Conservation (phyloP, 2,888 invertebrate genomes). For the Gibbula magus region DNA sequence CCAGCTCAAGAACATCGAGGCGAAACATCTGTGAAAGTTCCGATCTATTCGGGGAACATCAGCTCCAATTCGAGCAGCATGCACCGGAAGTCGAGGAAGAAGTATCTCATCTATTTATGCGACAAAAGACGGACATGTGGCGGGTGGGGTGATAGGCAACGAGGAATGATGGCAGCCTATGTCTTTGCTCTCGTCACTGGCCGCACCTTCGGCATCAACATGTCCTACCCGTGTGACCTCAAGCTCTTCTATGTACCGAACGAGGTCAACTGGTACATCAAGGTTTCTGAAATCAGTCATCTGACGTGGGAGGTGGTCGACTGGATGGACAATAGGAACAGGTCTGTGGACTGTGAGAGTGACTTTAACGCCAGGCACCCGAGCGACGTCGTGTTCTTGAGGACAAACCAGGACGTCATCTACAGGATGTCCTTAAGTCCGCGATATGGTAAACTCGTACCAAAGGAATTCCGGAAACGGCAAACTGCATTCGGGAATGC, state of each 20-base stretch:
- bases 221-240: slow-evolving; percentile 41
- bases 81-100: too few relatives aligned
- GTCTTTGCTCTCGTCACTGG: slow-evolving; percentile 33
- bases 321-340: slow-evolving; percentile 12
- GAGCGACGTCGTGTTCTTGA: slow-evolving; percentile 38
- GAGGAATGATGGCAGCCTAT: slow-evolving; percentile 34
- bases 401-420: slow-evolving; percentile 39
- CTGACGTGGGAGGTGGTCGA: slow-evolving; percentile 5
- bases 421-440: slow-evolving; percentile 16
- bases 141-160: slow-evolving; percentile 45
- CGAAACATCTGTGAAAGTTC: too few relatives aligned
- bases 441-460: slow-evolving; percentile 23
- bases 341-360: not conserved
- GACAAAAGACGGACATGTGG: slow-evolving; percentile 30
- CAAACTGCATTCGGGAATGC: slow-evolving; percentile 25
- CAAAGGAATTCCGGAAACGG: slow-evolving; percentile 1
- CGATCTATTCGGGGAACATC: too few relatives aligned
- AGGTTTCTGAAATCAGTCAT: slow-evolving; percentile 6
- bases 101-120: slow-evolving; percentile 42
- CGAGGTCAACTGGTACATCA: slow-evolving; percentile 37
- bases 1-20: too few relatives aligned
- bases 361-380: slow-evolving; percentile 36
- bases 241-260: slow-evolving; percentile 38
- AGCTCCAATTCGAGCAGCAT: too few relatives aligned
- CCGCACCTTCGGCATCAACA: slow-evolving; percentile 37